These are phyloP conservation scores for Hypercompe scribonia DNA, from an alignment of 2,888 invertebrate species.

Conservation along the genomic window DNA sequence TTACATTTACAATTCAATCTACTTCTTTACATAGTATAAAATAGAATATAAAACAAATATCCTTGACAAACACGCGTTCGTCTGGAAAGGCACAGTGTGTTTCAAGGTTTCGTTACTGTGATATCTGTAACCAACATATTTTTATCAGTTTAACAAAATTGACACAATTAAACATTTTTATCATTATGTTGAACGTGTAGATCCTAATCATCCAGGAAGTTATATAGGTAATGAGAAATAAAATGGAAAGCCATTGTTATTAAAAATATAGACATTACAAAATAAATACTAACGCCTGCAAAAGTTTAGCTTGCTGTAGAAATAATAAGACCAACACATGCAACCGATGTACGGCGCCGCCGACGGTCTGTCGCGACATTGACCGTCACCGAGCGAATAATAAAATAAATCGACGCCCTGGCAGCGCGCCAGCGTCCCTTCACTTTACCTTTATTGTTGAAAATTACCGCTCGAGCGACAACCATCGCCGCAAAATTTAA, in stretches of 20 bases:
- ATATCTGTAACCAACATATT: not conserved
- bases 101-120: slow-evolving; percentile 44
- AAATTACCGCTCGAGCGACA: slow-evolving; percentile 55
- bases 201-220: not conserved
- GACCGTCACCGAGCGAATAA: slow-evolving; percentile 84
- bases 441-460: slow-evolving; percentile 72
- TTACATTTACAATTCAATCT: not conserved
- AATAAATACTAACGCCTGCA: slow-evolving; percentile 36
- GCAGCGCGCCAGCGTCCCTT: slow-evolving; percentile 81
- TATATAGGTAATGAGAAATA: not conserved
- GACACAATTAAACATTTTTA: not conserved
- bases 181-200: not conserved
- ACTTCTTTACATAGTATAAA: no score
- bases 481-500: slow-evolving; percentile 55
- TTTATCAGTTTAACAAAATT: not conserved
- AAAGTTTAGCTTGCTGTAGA: slow-evolving; percentile 54
- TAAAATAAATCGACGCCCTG: slow-evolving; percentile 82
- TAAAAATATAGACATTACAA: slow-evolving; percentile 15
- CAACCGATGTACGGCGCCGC: slow-evolving; percentile 73
- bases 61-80: slow-evolving; percentile 48
- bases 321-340: slow-evolving; percentile 74
- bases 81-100: slow-evolving; percentile 45
- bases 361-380: slow-evolving; percentile 80
- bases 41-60: slow-evolving; percentile 32
- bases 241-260: slow-evolving; percentile 5